phyloP scores from a whole-genome alignment of 2,888 invertebrate genomes.

The Empis livida region DNA sequence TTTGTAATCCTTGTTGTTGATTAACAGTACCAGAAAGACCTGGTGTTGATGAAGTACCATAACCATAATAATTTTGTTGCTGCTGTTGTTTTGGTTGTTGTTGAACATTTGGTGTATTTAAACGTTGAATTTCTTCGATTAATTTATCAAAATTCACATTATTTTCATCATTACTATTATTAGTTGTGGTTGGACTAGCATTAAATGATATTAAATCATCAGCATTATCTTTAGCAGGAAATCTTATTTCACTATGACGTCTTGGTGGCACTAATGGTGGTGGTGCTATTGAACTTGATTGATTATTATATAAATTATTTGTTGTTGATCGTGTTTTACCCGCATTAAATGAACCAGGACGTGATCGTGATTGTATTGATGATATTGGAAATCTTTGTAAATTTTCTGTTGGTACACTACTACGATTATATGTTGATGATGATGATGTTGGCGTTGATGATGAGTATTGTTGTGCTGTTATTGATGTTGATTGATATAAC shows the following conservation, averaged over 20 bases:
- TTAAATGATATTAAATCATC: slow-evolving; percentile 58
- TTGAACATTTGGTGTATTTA: slow-evolving; percentile 7
- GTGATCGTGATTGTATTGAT: slow-evolving; percentile 31
- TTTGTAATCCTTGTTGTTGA: slow-evolving; percentile 18
- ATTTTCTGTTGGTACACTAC: slow-evolving; percentile 4
- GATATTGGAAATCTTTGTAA: slow-evolving; percentile 10
- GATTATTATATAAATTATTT: neutral
- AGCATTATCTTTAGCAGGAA: slow-evolving; percentile 18
- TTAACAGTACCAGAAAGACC: slow-evolving; percentile 4
- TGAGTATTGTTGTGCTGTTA: slow-evolving; percentile 7
- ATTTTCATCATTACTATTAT: slow-evolving; percentile 34
- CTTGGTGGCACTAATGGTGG: slow-evolving; percentile 31
- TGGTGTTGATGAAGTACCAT: slow-evolving; percentile 14
- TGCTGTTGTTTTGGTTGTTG: slow-evolving; percentile 8
- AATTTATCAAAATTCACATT: slow-evolving; percentile 47
- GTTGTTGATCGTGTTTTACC: slow-evolving; percentile 20
- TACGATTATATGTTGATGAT: slow-evolving; percentile 5
- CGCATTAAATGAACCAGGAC: slow-evolving; percentile 42
- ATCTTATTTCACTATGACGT: slow-evolving; percentile 15
- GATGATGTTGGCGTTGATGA: slow-evolving; percentile 5
- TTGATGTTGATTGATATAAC: slow-evolving; percentile 2
- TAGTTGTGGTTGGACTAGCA: slow-evolving; percentile 45
- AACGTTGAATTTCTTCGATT: slow-evolving; percentile 42
- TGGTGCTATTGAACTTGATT: slow-evolving; percentile 31
- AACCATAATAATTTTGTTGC: slow-evolving; percentile 26